Base-by-base conservation (phyloP, 2,797 vertebrate species). In the Microctenopoma lineatum region DNA sequence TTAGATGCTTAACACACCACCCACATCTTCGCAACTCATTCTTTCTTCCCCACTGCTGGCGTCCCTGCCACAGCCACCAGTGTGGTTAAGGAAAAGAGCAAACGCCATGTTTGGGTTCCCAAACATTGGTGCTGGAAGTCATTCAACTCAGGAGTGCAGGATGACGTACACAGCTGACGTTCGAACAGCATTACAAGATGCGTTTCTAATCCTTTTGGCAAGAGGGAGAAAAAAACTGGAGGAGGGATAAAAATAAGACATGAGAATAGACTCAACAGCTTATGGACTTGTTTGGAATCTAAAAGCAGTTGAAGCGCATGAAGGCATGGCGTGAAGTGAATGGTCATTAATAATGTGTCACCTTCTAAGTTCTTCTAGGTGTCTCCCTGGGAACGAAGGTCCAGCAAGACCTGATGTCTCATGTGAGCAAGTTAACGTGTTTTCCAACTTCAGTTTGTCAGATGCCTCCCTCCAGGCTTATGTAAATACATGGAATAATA, bases 201-300 rank as follows among this genome's bases (percentile, higher is more conserved):
- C 73, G 58, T 80, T 82, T 61, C 67, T 90, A 88, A 92, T 85
- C 87, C 87, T 44, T 74, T 80, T 84, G 78, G 86, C 85, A 86
- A 66, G 54, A 64, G 68, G 54, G 56, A 57, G 70, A 79, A 79
- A 70, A 79, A 70, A 58, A 67, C 57, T 0, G 53, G 66, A 72
- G 56, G 50, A 55, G 68, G 64, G 74, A 72, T 83, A 74, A 74
- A 84, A 89, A 84, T 83, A 89, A 86, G 78, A 59, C 58, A 68
- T 74, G 11, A 57, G 57, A 71, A 46, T 42, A 50, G 69, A 36
- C 45, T 45, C 0, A 26, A 64, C 77, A 77, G 70, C 62, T 66
- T 41, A 38, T 47, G 80, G 45, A 47, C 47, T 76, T 69, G 52
- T 66, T 75, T 70, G 71, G 70, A 60, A 75, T 73, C 55, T 29